Evolutionary conservation across 2,888 invertebrate genomes (phyloP).

Genomic region (Monopis laevigella): DNA sequence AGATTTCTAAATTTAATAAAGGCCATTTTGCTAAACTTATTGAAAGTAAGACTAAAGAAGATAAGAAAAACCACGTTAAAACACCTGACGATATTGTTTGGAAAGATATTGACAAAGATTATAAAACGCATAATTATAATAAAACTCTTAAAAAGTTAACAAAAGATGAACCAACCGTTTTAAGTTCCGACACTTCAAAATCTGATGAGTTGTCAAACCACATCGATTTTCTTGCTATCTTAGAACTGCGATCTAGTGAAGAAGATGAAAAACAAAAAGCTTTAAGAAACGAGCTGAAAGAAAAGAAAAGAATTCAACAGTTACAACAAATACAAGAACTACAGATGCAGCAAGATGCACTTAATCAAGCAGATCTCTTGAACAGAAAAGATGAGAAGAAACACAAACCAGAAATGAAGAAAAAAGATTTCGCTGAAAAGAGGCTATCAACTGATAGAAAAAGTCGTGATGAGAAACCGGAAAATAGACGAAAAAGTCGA

Average conservation of each 20-base stretch:
- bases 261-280: slow-evolving; percentile 69
- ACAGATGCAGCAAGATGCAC: slow-evolving; percentile 55
- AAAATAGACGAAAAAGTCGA: slow-evolving; percentile 50
- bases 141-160: slow-evolving; percentile 32
- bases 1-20: slow-evolving; percentile 67
- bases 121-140: slow-evolving; percentile 27
- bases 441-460: slow-evolving; percentile 60
- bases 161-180: slow-evolving; percentile 14
- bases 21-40: slow-evolving; percentile 65
- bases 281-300: slow-evolving; percentile 63
- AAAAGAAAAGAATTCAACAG: slow-evolving; percentile 63
- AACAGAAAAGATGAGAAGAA: slow-evolving; percentile 57
- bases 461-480: slow-evolving; percentile 57
- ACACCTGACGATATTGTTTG: slow-evolving; percentile 50
- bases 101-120: slow-evolving; percentile 31
- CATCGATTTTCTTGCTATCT: slow-evolving; percentile 66
- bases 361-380: slow-evolving; percentile 45
- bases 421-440: slow-evolving; percentile 56
- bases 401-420: slow-evolving; percentile 48
- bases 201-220: slow-evolving; percentile 53
- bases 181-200: slow-evolving; percentile 19
- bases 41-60: slow-evolving; percentile 69
- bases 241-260: slow-evolving; percentile 67
- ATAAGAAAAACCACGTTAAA: slow-evolving; percentile 65
- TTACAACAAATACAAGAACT: slow-evolving; percentile 57